phyloP scores from a whole-genome alignment of 2,888 invertebrate species.

The Chrysina gloriosa region DNA sequence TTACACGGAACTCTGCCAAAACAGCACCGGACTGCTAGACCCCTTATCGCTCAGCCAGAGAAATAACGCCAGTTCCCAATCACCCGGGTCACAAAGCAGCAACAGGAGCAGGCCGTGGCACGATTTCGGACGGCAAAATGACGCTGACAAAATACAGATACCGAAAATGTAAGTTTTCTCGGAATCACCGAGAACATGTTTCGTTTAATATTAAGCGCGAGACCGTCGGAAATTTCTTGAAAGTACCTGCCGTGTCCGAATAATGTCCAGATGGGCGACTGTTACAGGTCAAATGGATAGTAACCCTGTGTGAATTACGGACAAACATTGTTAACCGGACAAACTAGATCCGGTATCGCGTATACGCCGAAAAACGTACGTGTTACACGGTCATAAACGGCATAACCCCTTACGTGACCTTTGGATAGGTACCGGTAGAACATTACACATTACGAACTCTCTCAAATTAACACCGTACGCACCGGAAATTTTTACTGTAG shows the following conservation, averaged over 20 bases:
- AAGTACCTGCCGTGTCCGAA: neutral
- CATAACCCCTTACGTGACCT: slow-evolving; percentile 26
- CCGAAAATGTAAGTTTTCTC: slow-evolving; percentile 90
- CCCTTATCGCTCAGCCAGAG: slow-evolving; percentile 62
- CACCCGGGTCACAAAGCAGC: slow-evolving; percentile 66
- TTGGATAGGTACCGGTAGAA: slow-evolving; percentile 8
- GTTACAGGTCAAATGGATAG: slow-evolving; percentile 42
- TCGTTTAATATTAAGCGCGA: slow-evolving; percentile 1
- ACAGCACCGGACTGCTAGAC: slow-evolving; percentile 61
- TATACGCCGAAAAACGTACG: slow-evolving; percentile 49
- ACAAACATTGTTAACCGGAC: slow-evolving; percentile 53
- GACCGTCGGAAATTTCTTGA: slow-evolving; percentile 11
- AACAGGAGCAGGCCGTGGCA: slow-evolving; percentile 91
- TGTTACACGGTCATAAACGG: slow-evolving; percentile 27
- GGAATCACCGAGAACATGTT: slow-evolving; percentile 27
- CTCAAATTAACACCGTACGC: slow-evolving; percentile 9
- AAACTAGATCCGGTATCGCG: slow-evolving; percentile 59
- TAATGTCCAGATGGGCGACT: slow-evolving; percentile 36
- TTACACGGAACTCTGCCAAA: slow-evolving; percentile 89
- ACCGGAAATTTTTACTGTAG: no score
- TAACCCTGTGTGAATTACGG: slow-evolving; percentile 42
- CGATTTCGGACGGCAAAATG: slow-evolving; percentile 93
- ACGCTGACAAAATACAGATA: slow-evolving; percentile 96
- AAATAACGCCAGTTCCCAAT: slow-evolving; percentile 59
- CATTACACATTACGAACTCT: slow-evolving; percentile 2